Percentiles rank a stretch among this genome's conserved stretches.
Conservation (phyloP, 37 sponge, comb jelly and placozoan genomes). For the Corticium candelabrum region DNA sequence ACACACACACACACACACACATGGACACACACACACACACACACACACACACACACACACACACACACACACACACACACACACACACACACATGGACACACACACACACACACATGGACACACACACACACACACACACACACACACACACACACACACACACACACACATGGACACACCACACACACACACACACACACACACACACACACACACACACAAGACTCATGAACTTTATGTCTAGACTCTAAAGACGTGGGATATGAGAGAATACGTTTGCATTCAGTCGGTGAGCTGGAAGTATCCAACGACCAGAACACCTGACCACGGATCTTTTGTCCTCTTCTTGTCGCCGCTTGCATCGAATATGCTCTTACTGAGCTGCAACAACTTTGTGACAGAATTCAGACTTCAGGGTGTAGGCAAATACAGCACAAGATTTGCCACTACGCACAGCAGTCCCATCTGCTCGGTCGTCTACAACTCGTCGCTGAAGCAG, state of each 20-base stretch:
- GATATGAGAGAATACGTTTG: slow-evolving; percentile 69
- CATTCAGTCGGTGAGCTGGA: slow-evolving; percentile 42
- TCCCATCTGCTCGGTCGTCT: neutral
- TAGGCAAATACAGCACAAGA: slow-evolving; percentile 21
- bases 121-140: too few relatives aligned
- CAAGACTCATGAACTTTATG: too few relatives aligned
- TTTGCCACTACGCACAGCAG: slow-evolving; percentile 31
- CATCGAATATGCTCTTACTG: slow-evolving; percentile 26
- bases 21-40: too few relatives aligned
- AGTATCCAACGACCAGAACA: slow-evolving; percentile 31
- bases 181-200: too few relatives aligned
- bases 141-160: too few relatives aligned
- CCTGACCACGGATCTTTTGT: slow-evolving; percentile 64
- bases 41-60: too few relatives aligned
- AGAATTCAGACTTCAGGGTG: slow-evolving; percentile 34
- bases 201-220: too few relatives aligned
- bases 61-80: too few relatives aligned
- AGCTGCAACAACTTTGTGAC: slow-evolving; percentile 72
- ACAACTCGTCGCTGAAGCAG: neutral
- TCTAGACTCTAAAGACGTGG: slow-evolving; percentile 70
- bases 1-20: neutral
- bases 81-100: too few relatives aligned
- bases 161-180: too few relatives aligned
- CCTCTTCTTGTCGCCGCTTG: slow-evolving; percentile 12
- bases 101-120: too few relatives aligned